These are phyloP conservation scores for Puma concolor DNA, from an alignment of 2,113 vertebrate species.

Conservation along the genomic window DNA sequence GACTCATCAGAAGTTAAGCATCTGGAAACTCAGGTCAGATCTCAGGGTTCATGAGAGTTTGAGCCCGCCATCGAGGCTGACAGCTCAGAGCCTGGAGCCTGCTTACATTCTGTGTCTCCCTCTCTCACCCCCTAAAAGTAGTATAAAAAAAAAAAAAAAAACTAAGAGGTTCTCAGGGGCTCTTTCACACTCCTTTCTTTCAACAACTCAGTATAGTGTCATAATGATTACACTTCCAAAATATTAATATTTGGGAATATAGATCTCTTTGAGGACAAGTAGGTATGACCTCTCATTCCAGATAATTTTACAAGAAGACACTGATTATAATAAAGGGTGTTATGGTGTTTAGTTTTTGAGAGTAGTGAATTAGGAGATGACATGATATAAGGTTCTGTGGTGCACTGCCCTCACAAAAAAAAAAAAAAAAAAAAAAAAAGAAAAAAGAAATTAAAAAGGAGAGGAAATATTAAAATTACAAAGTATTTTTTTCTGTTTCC, in stretches of 20 bases:
- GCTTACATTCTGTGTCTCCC: too few relatives aligned
- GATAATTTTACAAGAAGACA: background rate
- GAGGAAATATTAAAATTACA: background rate
- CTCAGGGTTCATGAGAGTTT: too few relatives aligned
- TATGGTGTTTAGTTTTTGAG: background rate
- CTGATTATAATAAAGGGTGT: background rate
- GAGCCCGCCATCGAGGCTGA: too few relatives aligned
- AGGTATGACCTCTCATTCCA: background rate
- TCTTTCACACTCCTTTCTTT: background rate
- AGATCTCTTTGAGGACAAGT: background rate
- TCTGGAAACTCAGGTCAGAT: too few relatives aligned
- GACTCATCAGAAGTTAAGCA: too few relatives aligned
- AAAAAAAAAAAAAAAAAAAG: background rate
- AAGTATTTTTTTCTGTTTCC: too few relatives aligned
- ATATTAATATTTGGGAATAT: background rate
- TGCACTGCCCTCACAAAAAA: background rate
- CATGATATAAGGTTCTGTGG: background rate
- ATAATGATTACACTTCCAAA: background rate
- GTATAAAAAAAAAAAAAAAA: background rate
- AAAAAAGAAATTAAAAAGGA: background rate
- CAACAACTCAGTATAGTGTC: background rate
- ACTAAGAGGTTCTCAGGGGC: background rate
- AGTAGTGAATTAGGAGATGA: background rate
- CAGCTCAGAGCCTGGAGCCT: too few relatives aligned
- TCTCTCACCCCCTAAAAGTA: too few relatives aligned